Evolutionary conservation across 2,888 invertebrate genomes (phyloP).

Genomic region (Drosophila ezoana): DNA sequence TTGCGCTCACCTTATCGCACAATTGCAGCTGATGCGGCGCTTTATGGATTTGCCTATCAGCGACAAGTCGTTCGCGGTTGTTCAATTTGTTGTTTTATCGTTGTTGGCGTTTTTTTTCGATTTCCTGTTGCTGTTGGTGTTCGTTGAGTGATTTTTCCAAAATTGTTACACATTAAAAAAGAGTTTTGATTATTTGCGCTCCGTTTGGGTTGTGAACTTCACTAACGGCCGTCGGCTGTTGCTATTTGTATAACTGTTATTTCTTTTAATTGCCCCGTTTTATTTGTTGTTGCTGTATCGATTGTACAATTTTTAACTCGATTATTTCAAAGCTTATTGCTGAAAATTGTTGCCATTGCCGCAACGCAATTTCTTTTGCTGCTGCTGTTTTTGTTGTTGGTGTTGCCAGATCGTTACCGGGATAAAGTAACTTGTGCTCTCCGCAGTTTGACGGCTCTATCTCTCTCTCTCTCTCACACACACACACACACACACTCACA

Average conservation of each 20-base stretch:
- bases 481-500: constrained; percentile 17
- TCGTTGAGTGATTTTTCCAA: constrained; percentile 26
- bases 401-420: constrained; percentile 74
- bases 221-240: constrained; percentile 13
- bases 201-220: constrained; percentile 21
- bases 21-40: constrained; percentile 72
- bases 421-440: constrained; percentile 66
- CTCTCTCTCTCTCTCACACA: constrained; percentile 11
- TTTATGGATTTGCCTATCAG: constrained; percentile 62
- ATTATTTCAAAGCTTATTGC: constrained; percentile 42
- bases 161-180: constrained; percentile 54
- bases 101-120: constrained; percentile 27
- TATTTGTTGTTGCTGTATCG: constrained; percentile 11
- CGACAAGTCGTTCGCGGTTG: constrained; percentile 49
- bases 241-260: constrained; percentile 2
- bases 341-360: constrained; percentile 65
- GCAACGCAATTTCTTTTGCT: constrained; percentile 73
- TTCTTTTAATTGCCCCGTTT: constrained; percentile 1
- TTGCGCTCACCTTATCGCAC: constrained; percentile 75
- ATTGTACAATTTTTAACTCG: constrained; percentile 15
- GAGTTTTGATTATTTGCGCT: constrained; percentile 21
- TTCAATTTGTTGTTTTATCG: constrained; percentile 38
- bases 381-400: constrained; percentile 68
- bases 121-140: constrained; percentile 23
- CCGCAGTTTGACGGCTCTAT: constrained; percentile 17